These are phyloP conservation scores for Rhogogaster chlorosoma DNA, from an alignment of 2,888 invertebrate genomes.

Conservation along the genomic window DNA sequence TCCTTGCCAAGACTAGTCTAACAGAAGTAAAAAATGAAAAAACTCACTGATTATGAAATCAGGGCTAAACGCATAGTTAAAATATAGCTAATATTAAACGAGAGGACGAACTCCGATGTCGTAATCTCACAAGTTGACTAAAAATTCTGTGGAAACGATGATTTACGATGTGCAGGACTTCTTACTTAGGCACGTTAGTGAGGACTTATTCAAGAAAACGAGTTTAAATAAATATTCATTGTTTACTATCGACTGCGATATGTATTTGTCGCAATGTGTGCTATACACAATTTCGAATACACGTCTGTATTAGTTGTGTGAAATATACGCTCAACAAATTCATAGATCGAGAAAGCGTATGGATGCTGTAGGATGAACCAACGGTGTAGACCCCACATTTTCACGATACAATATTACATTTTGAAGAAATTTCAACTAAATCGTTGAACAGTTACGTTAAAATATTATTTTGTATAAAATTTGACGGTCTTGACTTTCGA, in stretches of 20 bases:
- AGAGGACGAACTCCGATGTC: neutral
- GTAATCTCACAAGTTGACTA: neutral
- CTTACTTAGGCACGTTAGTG: neutral
- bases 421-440: neutral
- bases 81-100: neutral
- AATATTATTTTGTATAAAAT: neutral
- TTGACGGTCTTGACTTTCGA: too few relatives aligned
- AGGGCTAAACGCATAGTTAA: neutral
- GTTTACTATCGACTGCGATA: neutral
- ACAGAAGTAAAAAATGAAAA: neutral
- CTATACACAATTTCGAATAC: neutral
- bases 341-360: slow-evolving; percentile 65
- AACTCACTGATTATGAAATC: neutral
- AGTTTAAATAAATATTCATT: slow-evolving; percentile 43
- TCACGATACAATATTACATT: neutral
- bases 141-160: slow-evolving; percentile 3
- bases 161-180: slow-evolving; percentile 9
- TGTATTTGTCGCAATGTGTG: neutral
- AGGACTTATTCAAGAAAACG: neutral
- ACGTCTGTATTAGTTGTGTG: neutral
- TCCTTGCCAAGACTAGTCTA: neutral
- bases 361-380: slow-evolving; percentile 60
- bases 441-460: neutral
- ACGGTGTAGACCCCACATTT: slow-evolving; percentile 59
- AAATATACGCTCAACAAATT: slow-evolving; percentile 37